Evolutionary conservation across 2,888 invertebrate species (phyloP).

Genomic region (Noctua janthina): DNA sequence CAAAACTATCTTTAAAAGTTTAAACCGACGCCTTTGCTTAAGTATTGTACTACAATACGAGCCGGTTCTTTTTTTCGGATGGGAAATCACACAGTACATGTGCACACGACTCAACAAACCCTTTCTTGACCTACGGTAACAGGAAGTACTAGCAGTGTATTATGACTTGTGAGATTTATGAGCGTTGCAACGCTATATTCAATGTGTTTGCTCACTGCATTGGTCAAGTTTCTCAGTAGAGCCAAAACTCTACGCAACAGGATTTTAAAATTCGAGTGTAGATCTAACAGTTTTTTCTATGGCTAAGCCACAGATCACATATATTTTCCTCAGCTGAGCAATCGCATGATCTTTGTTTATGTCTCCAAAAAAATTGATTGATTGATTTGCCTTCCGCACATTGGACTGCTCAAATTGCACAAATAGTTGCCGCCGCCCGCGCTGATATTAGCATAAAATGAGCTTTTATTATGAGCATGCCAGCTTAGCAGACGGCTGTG

Average conservation of each 20-base stretch:
- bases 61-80: not conserved
- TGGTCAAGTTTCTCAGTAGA: not conserved
- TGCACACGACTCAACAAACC: slow-evolving; percentile 19
- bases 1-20: not conserved
- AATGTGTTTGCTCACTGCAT: not conserved
- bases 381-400: slow-evolving; percentile 62
- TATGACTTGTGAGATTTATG: slow-evolving; percentile 16
- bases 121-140: slow-evolving; percentile 35
- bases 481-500: slow-evolving; percentile 45
- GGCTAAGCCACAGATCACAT: not conserved
- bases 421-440: slow-evolving; percentile 68
- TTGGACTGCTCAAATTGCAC: slow-evolving; percentile 72
- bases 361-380: not conserved
- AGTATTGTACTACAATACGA: not conserved
- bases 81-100: too few relatives aligned
- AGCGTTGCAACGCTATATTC: not conserved
- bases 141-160: slow-evolving; percentile 15
- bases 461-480: slow-evolving; percentile 70
- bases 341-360: not conserved
- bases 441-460: slow-evolving; percentile 79
- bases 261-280: not conserved
- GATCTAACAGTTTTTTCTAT: not conserved
- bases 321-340: not conserved
- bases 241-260: not conserved
- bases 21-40: not conserved